phyloP scores from a whole-genome alignment of 2,888 invertebrate genomes.

The Andrena fulva region DNA sequence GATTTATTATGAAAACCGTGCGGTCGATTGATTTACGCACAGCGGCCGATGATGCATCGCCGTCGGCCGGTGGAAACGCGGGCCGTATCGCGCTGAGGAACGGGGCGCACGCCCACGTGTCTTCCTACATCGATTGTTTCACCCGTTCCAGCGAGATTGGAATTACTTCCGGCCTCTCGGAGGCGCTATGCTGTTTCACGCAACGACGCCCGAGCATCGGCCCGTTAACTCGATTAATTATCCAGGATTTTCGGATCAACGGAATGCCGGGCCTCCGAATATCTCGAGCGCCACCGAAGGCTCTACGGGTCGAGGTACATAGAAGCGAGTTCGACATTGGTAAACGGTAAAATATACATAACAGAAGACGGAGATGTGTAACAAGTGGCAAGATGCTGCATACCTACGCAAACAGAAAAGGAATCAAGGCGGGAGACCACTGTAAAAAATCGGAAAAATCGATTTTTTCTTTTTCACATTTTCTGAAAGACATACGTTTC shows the following conservation, averaged over 20 bases:
- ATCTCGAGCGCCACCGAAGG: neutral
- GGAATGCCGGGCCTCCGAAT: neutral
- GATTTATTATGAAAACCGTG: slow-evolving; percentile 30
- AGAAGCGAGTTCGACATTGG: neutral
- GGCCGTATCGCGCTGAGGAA: neutral
- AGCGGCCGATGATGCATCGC: neutral
- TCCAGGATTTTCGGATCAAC: slow-evolving; percentile 8
- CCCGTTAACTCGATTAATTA: slow-evolving; percentile 26
- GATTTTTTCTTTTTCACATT: too few species aligned
- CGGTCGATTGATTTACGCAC: neutral
- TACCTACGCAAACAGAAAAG: too few species aligned
- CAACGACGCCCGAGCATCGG: slow-evolving; percentile 1
- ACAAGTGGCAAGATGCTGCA: too few species aligned
- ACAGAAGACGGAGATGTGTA: too few species aligned
- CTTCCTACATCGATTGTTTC: neutral
- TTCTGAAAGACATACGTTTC: too few species aligned
- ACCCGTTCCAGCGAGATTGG: neutral
- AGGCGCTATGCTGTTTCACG: slow-evolving; percentile 5
- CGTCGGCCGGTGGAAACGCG: neutral
- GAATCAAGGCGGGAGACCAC: too few species aligned
- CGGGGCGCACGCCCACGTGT: neutral
- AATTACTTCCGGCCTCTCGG: slow-evolving; percentile 13
- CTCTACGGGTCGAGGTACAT: too few species aligned
- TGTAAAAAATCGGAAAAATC: too few species aligned
- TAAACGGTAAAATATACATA: too few species aligned